Base-by-base conservation (phyloP, 1,140 invertebrate genomes). In the Marisa cornuarietis region DNA sequence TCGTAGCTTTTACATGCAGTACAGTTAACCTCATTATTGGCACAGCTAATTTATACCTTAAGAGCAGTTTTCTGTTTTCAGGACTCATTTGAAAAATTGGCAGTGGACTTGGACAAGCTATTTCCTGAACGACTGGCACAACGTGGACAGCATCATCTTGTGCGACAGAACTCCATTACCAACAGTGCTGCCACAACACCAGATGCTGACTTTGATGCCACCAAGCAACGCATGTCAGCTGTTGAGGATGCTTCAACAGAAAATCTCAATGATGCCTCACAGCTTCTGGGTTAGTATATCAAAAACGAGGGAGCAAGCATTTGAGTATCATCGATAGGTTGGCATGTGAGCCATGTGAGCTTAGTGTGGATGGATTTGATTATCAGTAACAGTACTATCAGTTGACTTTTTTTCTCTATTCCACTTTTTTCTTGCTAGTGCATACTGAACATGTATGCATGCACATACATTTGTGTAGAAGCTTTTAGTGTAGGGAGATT, bases 61-160 rank as follows among this genome's bases (percentile, higher is more conserved):
- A 42, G 31, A 42, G 31, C 31, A 42, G 31, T 42, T 42, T 42
- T 20, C n/a, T 65, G 3, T 65, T 68, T 68, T 74, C 86, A 88
- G 83, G 88, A 89, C 75, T 89, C 88, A 4, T 88, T 89, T 78
- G 84, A 89, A 76, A 88, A 85, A 76, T 79, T 89, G 22, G 82
- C 85, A 13, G 83, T 75, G 71, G 89, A 90, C 81, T 79, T 90
- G 62, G 90, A 90, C 82, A 90, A 88, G 76, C 80, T 90, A 75
- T 90, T 90, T 76, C 90, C 90, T 0, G 90, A 90, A 79, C 84
- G 89, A 26, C 82, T 89, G 79, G 80, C 86, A 1, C 85, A 87
- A 71, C 77, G 84, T 52, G 88, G 88, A 42, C 87, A 88, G 75
- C 84, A 84, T 78, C 85, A 86, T 80, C 84, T 84, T 11, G 61